Evolutionary conservation across 2,797 vertebrate species (phyloP), one percentile per base, ranked within the genome.

Genomic region (Sibirionetta formosa): DNA sequence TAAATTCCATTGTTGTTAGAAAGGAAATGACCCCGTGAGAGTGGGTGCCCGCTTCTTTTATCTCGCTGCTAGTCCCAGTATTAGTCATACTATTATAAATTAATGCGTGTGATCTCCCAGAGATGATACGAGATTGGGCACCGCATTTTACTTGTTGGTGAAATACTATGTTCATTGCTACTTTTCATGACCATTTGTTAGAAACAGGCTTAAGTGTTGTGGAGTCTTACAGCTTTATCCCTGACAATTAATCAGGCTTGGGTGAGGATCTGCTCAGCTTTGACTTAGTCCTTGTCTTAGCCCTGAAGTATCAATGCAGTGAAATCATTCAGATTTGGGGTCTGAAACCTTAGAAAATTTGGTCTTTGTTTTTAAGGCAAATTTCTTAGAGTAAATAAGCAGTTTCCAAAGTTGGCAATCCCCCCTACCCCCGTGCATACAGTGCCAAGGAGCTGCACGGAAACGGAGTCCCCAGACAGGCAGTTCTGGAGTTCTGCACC

Each of bases 1-100:
- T 31, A 57, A 75, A 81, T 81, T 44, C 42, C 64, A 44, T n/a
- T 69, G 73, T 72, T 96, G 93, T 84, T 89, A 85, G 64, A 77
- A 84, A 96, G 96, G 96, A 96, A 97, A 80, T 88, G 73, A 92
- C 95, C 97, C 95, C 61, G 44, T 38, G 17, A 82, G 61, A 91
- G 61, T 58, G 12, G 65, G 76, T 97, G 92, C 97, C 96, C 93
- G 89, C 93, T 70, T 85, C 69, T 94, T 97, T 95, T 79, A 97
- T 96, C 96, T 89, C 97, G 82, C 36, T 24, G 96, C 98, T 99
- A 99, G 99, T 99, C 14, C 50, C 14, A 26, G 50, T 51, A 51
- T 27, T 51, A 51, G 27, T 64, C 17, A 2, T 11, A 77, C 10
- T 66, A 12, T 18, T 71, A 31, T 83, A 87, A 71, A 13, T 6